Base-by-base conservation (phyloP, 1,140 invertebrate genomes). In the Temnothorax nylanderi region DNA sequence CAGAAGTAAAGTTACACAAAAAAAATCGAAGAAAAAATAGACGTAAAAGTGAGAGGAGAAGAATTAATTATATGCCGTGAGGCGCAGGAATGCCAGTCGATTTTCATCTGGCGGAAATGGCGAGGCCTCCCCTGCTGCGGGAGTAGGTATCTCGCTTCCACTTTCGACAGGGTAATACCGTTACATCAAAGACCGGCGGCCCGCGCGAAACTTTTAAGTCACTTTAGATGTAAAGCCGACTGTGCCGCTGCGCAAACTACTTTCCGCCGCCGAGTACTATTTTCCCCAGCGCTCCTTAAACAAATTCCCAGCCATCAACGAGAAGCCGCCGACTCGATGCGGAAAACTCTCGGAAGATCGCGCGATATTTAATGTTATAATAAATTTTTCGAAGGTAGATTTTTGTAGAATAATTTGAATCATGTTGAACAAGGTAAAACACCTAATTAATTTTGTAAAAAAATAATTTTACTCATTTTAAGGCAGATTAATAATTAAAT, bases 171-270 rank as follows among this genome's bases (percentile, higher is more conserved):
- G 13, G 32, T 84, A 84, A 84, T 75, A 74, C 54, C 58, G 41
- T 84, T 84, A 84, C 69, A 60, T 74, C 41, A 84, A 84, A 84
- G 80, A 44, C 56, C 54, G 54, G 41, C 47, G 34, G 62, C 11
- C 37, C 41, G 75, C 75, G 75, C 62, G 47, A 75, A 84, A 84
- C 80, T 84, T 84, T 84, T 75, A 84, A 84, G 80, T 84, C 80
- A 84, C 80, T 84, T 84, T 84, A 62, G 72, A 84, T 75, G 80
- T 84, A 84, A 84, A 60, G 54, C 72, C 80, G 44, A 75, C 80
- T 84, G 78, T 37, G 26, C 78, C 16, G 78, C 13, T 75, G 41
- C 69, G 80, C 80, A 84, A 75, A 75, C 80, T 84, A 75, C 69
- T 84, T 74, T 84, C 54, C 54, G 37, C 78, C 49, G 78, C 67